Base-by-base conservation (phyloP, 2,888 invertebrate species). In the Cosmorhoe ocellata region DNA sequence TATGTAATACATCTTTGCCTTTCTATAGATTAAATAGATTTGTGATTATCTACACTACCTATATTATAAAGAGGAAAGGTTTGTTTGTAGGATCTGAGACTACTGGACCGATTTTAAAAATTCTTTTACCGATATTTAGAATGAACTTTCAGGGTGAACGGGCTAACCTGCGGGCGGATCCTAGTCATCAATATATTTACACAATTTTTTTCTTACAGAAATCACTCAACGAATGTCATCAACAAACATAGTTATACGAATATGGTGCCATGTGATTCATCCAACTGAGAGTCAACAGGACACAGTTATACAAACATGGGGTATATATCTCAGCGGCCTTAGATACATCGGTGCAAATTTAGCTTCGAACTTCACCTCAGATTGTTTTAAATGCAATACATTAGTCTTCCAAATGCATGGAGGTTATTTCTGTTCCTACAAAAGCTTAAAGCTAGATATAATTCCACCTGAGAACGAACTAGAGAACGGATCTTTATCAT, bases 331-430 rank as follows among this genome's bases (percentile, higher is more conserved):
- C 67, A 95, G 95, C 49, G 97, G 97, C 0, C 90, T 98, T 9
- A 91, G 95, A 43, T 95, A 95, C 67, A 91, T 95, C 33, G 94
- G 95, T 39, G 93, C 93, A 39, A 93, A 94, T 74, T 78, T 94
- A 47, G 87, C 93, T 37, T 94, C 95, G 8, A 92, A 92, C 62
- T 92, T 94, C 69, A 92, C 93, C 32, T 93, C 94, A 1, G 91
- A 91, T 46, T 91, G 93, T 66, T 93, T 96, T 64, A 92, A 92
- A 73, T 87, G 92, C 56, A 95, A 96, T 76, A 93, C 95, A 34
- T 83, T 97, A 64, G 93, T 98, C 65, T 96, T 98, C 80, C 94
- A 95, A 86, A 93, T 98, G 92, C 95, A 95, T 57, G 97, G 96
- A 28, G 97, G 97, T 2, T 96, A 93, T 70, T 98, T 97, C 76